These are phyloP conservation scores for Micoletzkya japonica DNA, from an alignment of 2,888 invertebrate genomes.

Conservation along the genomic window DNA sequence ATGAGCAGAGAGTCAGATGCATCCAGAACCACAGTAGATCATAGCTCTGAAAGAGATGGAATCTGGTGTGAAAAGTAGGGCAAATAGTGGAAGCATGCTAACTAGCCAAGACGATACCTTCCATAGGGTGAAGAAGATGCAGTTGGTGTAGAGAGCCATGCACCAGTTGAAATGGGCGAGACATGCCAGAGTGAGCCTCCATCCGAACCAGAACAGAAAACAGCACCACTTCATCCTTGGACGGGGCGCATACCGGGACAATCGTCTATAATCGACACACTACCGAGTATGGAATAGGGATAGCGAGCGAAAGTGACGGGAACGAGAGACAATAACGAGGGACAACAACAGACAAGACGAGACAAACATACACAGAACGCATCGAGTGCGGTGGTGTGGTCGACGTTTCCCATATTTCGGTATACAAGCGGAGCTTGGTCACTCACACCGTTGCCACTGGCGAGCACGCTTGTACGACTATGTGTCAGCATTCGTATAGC, in stretches of 20 bases:
- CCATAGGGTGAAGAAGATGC: slow-evolving; percentile 60
- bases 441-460: too few relatives aligned
- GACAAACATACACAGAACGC: too few relatives aligned
- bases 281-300: too few relatives aligned
- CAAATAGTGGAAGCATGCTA: not conserved
- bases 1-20: slow-evolving; percentile 57
- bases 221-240: slow-evolving; percentile 46
- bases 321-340: too few relatives aligned
- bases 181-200: slow-evolving; percentile 57
- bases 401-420: too few relatives aligned
- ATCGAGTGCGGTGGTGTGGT: too few relatives aligned
- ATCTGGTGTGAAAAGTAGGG: not conserved
- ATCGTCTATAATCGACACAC: too few relatives aligned
- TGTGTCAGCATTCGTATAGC: too few relatives aligned
- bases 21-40: slow-evolving; percentile 63
- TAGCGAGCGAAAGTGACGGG: too few relatives aligned
- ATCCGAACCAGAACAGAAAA: slow-evolving; percentile 60
- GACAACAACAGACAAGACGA: too few relatives aligned
- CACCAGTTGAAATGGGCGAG: slow-evolving; percentile 61
- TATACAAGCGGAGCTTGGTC: too few relatives aligned
- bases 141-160: slow-evolving; percentile 54
- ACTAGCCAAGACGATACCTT: slow-evolving; percentile 35
- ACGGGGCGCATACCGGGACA: not conserved
- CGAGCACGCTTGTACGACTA: too few relatives aligned
- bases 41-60: slow-evolving; percentile 36